Conservation (phyloP, 53 echinoderm and acorn worm genomes). For the Mesocentrotus franciscanus region DNA sequence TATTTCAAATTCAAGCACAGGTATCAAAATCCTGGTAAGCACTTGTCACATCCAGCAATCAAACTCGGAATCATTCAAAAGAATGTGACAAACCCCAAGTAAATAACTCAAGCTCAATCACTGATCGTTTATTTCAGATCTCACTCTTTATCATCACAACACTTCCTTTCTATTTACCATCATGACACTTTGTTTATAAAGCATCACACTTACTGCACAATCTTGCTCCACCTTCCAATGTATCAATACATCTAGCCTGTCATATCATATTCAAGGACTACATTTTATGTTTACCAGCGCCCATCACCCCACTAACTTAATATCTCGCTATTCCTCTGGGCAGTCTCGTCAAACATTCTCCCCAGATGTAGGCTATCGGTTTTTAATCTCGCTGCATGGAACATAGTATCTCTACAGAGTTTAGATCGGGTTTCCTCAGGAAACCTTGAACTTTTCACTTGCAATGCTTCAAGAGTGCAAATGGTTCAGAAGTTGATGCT, state of each 20-base stretch:
- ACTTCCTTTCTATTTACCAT: neutral
- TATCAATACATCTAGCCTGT: neutral
- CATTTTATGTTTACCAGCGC: slow-evolving; percentile 15
- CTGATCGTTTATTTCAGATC: neutral
- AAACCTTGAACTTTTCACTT: slow-evolving; percentile 52
- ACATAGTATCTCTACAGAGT: slow-evolving; percentile 5
- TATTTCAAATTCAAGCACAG: too few species aligned
- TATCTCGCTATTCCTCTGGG: neutral
- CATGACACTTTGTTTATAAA: slow-evolving; percentile 7
- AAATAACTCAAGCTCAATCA: neutral
- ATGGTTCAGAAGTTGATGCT: neutral
- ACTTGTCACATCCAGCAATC: neutral
- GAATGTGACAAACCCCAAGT: neutral
- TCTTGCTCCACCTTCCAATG: neutral
- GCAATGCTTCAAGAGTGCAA: slow-evolving; percentile 29
- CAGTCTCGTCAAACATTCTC: neutral
- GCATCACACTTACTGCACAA: neutral
- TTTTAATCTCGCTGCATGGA: slow-evolving; percentile 21
- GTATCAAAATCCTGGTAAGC: too few species aligned
- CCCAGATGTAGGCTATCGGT: slow-evolving; percentile 26
- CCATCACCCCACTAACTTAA: slow-evolving; percentile 31
- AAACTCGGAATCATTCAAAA: neutral
- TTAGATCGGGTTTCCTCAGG: neutral
- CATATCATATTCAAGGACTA: neutral
- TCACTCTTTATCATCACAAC: neutral